Conservation (phyloP, 35 echinoderm and acorn worm genomes). For the Ophiothrix spiculata region DNA sequence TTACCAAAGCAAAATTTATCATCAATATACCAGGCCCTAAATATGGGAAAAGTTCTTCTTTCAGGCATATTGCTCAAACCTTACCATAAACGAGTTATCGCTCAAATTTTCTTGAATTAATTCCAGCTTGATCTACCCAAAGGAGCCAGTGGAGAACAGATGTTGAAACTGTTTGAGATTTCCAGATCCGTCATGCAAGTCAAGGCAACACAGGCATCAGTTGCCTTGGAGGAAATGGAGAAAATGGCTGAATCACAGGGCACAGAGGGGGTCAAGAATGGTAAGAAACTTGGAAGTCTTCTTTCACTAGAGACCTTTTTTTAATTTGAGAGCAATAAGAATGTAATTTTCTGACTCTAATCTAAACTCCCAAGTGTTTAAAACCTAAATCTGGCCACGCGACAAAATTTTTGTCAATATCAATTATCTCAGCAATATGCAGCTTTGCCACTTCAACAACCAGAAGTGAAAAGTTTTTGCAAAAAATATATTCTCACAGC, state of each 20-base stretch:
- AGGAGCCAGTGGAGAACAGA: constrained; percentile 42
- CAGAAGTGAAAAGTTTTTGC: too few relatives aligned
- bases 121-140: constrained; percentile 46
- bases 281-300: constrained; percentile 41
- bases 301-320: background rate
- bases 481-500: too few relatives aligned
- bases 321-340: background rate
- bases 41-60: too few relatives aligned
- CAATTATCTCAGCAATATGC: too few relatives aligned
- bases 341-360: background rate
- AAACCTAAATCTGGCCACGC: background rate
- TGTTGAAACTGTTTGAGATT: constrained; percentile 77
- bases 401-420: too few relatives aligned
- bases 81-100: background rate
- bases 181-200: constrained; percentile 79
- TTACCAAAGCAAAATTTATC: too few relatives aligned
- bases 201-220: constrained; percentile 64
- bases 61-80: too few relatives aligned
- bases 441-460: too few relatives aligned
- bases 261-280: constrained; percentile 74
- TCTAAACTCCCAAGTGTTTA: background rate
- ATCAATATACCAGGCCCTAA: too few relatives aligned
- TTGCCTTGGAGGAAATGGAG: constrained; percentile 86
- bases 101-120: background rate
- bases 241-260: constrained; percentile 78